Evolutionary conservation across 2,797 vertebrate genomes (phyloP).

Genomic region (Pyrocephalus nanus): DNA sequence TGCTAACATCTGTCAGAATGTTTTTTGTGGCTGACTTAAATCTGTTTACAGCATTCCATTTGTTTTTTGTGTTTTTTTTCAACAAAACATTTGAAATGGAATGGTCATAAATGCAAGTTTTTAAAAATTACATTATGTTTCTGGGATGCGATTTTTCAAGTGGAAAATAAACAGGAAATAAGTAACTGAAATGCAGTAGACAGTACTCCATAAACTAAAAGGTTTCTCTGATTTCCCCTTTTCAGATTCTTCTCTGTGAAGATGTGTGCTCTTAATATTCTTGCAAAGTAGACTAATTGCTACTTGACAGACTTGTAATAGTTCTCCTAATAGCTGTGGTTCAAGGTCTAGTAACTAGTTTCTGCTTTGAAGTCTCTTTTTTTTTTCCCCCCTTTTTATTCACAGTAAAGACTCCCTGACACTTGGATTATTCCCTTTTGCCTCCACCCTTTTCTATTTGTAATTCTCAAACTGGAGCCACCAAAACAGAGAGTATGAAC

Average conservation of each 20-base stretch:
- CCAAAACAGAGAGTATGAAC: neutral
- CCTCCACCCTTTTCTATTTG: constrained; percentile 35
- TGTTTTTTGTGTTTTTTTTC: constrained; percentile 42
- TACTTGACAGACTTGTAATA: constrained; percentile 23
- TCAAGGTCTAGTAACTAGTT: constrained; percentile 24
- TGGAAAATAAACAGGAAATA: constrained; percentile 75
- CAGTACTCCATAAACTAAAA: constrained; percentile 22
- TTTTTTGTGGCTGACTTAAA: constrained; percentile 67
- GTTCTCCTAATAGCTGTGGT: constrained; percentile 8
- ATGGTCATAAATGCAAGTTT: constrained; percentile 64
- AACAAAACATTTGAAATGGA: constrained; percentile 62
- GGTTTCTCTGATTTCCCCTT: constrained; percentile 19
- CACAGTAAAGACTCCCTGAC: neutral
- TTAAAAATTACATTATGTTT: constrained; percentile 60
- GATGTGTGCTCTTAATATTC: neutral
- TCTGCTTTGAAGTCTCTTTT: constrained; percentile 16
- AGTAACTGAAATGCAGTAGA: constrained; percentile 60
- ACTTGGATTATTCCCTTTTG: constrained; percentile 26
- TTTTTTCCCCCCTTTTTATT: neutral
- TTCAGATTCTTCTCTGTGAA: constrained; percentile 25
- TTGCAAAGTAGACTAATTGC: constrained; percentile 37
- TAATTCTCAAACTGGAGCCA: constrained; percentile 2
- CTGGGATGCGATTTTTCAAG: constrained; percentile 68
- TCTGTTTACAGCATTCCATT: constrained; percentile 78
- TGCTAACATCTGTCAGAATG: constrained; percentile 73